These are phyloP conservation scores for Porites rus DNA, from an alignment of 92 coral and sea anemone genomes.

Conservation along the genomic window DNA sequence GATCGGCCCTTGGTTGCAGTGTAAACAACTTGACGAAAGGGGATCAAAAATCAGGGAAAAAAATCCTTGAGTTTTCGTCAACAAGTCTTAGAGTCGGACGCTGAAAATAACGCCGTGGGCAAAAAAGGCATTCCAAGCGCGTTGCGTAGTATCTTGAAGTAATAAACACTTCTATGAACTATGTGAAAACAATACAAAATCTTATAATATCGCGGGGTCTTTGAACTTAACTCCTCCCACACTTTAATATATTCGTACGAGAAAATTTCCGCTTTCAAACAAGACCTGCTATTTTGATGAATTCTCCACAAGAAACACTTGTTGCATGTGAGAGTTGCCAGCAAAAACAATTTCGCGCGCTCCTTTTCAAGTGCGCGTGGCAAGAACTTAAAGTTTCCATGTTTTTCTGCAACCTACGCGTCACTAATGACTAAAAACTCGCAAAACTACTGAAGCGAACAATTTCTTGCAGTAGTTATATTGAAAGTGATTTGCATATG, in stretches of 20 bases:
- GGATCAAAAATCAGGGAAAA: background rate
- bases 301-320: background rate
- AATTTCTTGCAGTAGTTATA: slow-evolving; percentile 49
- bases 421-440: slow-evolving; percentile 27
- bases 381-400: background rate
- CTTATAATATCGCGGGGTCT: slow-evolving; percentile 39
- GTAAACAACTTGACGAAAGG: slow-evolving; percentile 16
- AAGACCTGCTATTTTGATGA: background rate
- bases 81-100: background rate
- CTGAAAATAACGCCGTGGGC: background rate
- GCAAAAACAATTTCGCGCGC: background rate
- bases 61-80: background rate
- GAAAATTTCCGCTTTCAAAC: slow-evolving; percentile 50
- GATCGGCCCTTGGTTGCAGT: slow-evolving; percentile 12
- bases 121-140: background rate
- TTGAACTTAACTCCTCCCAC: slow-evolving; percentile 65
- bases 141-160: background rate
- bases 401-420: background rate
- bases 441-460: slow-evolving; percentile 60
- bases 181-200: slow-evolving; percentile 24
- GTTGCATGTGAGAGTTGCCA: background rate
- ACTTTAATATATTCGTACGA: slow-evolving; percentile 11
- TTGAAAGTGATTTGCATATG: slow-evolving; percentile 44
- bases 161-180: background rate
- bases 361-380: background rate